Conservation (phyloP, 2,888 invertebrate species). For the Athrips mouffetella region DNA sequence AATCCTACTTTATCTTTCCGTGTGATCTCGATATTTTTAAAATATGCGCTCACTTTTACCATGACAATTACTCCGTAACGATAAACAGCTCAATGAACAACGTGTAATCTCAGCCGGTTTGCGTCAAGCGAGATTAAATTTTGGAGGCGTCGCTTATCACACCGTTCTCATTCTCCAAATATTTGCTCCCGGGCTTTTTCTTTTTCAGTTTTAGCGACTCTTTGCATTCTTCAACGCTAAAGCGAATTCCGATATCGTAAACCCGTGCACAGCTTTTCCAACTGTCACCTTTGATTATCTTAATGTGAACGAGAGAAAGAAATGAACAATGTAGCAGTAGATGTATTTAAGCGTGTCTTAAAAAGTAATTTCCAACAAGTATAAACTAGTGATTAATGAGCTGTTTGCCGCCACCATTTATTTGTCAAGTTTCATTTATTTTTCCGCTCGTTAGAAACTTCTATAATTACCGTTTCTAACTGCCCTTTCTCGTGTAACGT, state of each 20-base stretch:
- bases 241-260: constrained; percentile 5
- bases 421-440: constrained; percentile 39
- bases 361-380: background rate
- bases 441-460: constrained; percentile 36
- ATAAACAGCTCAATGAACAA: constrained; percentile 29
- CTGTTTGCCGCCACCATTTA: constrained; percentile 18
- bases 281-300: no score
- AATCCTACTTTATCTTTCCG: background rate
- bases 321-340: no score
- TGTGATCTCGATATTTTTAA: no score
- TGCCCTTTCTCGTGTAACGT: background rate
- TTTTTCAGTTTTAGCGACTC: constrained; percentile 4
- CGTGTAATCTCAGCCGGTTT: constrained; percentile 45
- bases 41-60: no score
- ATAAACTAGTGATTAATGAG: constrained; percentile 26
- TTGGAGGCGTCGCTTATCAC: constrained; percentile 43
- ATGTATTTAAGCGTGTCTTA: background rate
- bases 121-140: constrained; percentile 46
- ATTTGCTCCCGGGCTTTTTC: constrained; percentile 37
- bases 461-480: constrained; percentile 39
- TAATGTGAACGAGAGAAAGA: no score
- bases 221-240: background rate
- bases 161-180: constrained; percentile 42
- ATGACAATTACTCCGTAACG: constrained; percentile 4
- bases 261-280: no score